Evolutionary conservation across 2,888 invertebrate genomes (phyloP).

Genomic region (Neoaliturus tenellus): DNA sequence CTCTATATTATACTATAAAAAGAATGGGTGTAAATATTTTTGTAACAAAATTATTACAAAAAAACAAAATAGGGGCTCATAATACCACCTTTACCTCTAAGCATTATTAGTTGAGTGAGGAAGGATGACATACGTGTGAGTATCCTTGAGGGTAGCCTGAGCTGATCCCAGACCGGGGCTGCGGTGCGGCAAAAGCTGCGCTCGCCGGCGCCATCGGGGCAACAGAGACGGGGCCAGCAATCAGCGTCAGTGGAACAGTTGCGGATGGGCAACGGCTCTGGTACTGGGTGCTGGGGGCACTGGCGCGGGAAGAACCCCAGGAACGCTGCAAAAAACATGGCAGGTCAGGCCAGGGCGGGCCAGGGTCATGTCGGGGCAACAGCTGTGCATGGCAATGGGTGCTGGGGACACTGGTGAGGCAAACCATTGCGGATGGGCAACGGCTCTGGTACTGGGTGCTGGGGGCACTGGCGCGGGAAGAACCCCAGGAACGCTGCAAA

Average conservation of each 20-base stretch:
- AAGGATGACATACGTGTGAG: slow-evolving; percentile 55
- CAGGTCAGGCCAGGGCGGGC: background rate
- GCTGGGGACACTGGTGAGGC: slow-evolving; percentile 62
- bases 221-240: slow-evolving; percentile 86
- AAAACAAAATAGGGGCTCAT: no score
- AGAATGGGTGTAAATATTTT: no score
- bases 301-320: slow-evolving; percentile 82
- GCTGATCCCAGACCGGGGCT: slow-evolving; percentile 62
- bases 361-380: background rate
- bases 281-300: slow-evolving; percentile 81
- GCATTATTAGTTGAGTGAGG: background rate
- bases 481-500: slow-evolving; percentile 82
- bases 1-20: no score
- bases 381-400: background rate
- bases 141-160: slow-evolving; percentile 27
- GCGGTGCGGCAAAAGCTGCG: slow-evolving; percentile 81
- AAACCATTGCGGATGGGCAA: slow-evolving; percentile 77
- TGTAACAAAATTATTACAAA: no score
- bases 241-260: slow-evolving; percentile 81
- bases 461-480: slow-evolving; percentile 81
- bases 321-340: slow-evolving; percentile 74
- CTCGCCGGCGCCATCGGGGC: slow-evolving; percentile 77
- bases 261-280: slow-evolving; percentile 81
- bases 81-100: no score
- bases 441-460: slow-evolving; percentile 80